Evolutionary conservation across 2,797 vertebrate species (phyloP).

Genomic region (Babyrousa celebensis): DNA sequence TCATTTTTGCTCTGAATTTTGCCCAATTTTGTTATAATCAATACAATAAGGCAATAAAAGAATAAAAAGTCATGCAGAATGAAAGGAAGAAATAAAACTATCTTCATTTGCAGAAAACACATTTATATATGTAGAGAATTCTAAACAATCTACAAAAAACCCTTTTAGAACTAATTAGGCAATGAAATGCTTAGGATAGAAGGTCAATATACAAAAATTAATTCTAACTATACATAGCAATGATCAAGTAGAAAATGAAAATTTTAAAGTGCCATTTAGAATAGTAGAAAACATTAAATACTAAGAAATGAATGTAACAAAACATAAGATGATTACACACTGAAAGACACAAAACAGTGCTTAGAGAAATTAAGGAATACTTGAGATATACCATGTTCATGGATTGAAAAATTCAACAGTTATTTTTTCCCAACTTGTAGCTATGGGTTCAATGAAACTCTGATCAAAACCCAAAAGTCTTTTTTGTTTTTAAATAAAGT

Average conservation of each 20-base stretch:
- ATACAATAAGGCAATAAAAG: neutral
- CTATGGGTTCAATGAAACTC: neutral
- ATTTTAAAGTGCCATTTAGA: neutral
- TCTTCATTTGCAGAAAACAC: constrained; percentile 8
- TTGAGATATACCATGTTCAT: neutral
- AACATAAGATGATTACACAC: neutral
- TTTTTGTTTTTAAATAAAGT: neutral
- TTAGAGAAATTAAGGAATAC: neutral
- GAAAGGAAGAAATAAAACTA: neutral
- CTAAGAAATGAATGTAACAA: neutral
- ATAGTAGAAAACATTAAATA: neutral
- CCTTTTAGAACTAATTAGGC: neutral
- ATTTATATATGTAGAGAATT: neutral
- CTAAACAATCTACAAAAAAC: neutral
- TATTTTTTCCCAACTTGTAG: neutral
- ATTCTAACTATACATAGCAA: neutral
- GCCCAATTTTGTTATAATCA: neutral
- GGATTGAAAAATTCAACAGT: constrained; percentile 19
- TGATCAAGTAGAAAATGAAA: constrained; percentile 13
- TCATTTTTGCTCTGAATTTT: constrained; percentile 8
- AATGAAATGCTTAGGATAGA: neutral
- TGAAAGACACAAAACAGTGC: neutral
- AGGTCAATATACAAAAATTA: neutral
- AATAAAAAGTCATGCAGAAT: neutral
- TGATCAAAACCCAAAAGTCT: constrained; percentile 18